Base-by-base conservation (phyloP, 1,140 invertebrate species). In the Bombus sibiricus region DNA sequence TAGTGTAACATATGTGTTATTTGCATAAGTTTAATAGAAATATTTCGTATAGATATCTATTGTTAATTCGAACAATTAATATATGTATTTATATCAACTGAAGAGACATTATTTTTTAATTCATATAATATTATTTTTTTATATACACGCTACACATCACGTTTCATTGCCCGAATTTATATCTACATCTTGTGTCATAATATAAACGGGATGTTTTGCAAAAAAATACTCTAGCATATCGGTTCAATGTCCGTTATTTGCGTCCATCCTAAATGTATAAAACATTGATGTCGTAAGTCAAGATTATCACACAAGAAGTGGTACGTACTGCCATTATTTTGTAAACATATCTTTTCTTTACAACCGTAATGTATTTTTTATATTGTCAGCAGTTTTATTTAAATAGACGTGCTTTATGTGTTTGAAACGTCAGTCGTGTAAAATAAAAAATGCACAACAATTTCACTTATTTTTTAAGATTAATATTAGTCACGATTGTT, bases 281-380 rank as follows among this genome's bases (percentile, higher is more conserved):
- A 39, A 71, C 64, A 73, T 41, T 39, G 12, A 41, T 62, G 22
- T 62, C 43, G 62, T 83, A 71, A 82, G 71, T 76, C 81, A 86
- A 86, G 71, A 82, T 76, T 83, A 64, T 76, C 37, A 77, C 62
- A 59, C 32, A 73, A 34, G 32, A 74, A 66, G 41, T 72, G 68
- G 59, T 86, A 72, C 47, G 9, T 80, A 86, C 85, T 82, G 85
- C 85, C 80, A 87, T 84, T 85, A 72, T 85, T 85, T 85, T 87
- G 22, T 79, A 74, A 86, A 84, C 57, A 53, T 84, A 84, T 77
- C 75, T 47, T 84, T 84, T 72, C 47, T 74, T 87, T 84, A 79
- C 13, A 66, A 81, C 2, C 34, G 57, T 57, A 66, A 68, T 57
- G 22, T 75, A 85, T 81, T 81, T 75, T 74, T 73, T 74, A 85